Conservation (phyloP, 2,797 vertebrate species). For the Glyptemys insculpta region DNA sequence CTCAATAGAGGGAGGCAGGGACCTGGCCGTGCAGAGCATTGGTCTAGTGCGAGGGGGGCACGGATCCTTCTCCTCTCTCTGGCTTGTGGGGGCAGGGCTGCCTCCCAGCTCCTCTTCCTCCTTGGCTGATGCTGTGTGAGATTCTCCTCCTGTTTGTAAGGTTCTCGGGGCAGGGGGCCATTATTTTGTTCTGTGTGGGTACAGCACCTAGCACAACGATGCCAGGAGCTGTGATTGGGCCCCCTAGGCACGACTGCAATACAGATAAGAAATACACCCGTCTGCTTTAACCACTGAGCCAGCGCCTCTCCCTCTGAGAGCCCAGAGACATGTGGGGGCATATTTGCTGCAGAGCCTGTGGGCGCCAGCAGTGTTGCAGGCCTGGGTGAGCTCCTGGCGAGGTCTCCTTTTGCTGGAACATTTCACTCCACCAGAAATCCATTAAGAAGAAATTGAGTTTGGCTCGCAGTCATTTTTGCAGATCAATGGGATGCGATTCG, state of each 20-base stretch:
- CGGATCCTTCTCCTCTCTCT: background rate
- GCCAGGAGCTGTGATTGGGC: background rate
- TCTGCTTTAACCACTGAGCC: background rate
- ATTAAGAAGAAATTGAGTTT: constrained; percentile 20
- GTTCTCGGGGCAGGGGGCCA: background rate
- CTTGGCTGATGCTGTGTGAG: background rate
- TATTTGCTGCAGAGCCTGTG: background rate
- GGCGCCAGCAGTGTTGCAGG: fast-evolving
- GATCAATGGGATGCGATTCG: constrained; percentile 31
- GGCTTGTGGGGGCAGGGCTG: background rate
- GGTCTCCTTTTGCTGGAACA: background rate
- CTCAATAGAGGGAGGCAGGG: background rate
- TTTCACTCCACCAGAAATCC: background rate
- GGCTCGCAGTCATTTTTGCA: background rate
- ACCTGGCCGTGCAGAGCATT: background rate
- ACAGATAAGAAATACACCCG: fast-evolving
- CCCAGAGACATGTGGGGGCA: background rate
- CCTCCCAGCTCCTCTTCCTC: background rate
- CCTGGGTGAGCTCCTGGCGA: background rate
- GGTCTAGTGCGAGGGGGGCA: background rate
- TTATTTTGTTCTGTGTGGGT: background rate
- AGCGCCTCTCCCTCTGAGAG: background rate
- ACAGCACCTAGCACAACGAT: background rate
- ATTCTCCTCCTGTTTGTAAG: background rate
- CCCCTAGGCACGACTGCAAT: fast-evolving